Evolutionary conservation across 2,888 invertebrate species (phyloP), one percentile per base, ranked within the genome.

Genomic region (Spisula solida): DNA sequence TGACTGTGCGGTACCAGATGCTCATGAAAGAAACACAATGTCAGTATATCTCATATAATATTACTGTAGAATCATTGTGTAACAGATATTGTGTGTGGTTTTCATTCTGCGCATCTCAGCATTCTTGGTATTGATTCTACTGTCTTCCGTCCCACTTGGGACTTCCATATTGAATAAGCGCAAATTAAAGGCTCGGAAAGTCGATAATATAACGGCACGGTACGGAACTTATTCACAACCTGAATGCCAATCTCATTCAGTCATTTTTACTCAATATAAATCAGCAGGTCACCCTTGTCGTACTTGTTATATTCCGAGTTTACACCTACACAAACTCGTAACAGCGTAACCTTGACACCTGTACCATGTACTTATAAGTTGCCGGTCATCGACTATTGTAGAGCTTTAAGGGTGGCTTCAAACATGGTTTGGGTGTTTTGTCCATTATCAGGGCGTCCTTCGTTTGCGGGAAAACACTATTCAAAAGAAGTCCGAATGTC

Each of bases 111-210:
- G 34, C 75, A 31, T 34, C 75, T 75, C 75, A 75, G 34, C 31
- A 75, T 34, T 75, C 34, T 75, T 16, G 10, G 31, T 86, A 86
- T 86, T 41, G 86, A 86, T 85, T 85, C 41, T 56, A 25, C 79
- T 56, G 41, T 83, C 85, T 55, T 79, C 29, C 41, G 60, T 85
- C 78, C 34, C 87, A 82, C 87, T 31, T 78, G 87, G 78, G 87
- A 60, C 41, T 87, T 80, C 79, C 56, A 79, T 87, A 87, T 87
- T 87, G 87, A 83, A 87, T 87, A 87, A 82, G 60, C 78, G 82
- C 82, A 87, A 87, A 87, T 87, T 87, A 82, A 85, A 87, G 82
- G 78, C 78, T 20, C 48, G 47, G n/a, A 75, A 29, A 79, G 82
- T 87, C 87, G 87, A 87, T 87, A 86, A 82, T 47, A 56, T 25